phyloP scores from a whole-genome alignment of 2,888 invertebrate genomes.

The Muscina levida region DNA sequence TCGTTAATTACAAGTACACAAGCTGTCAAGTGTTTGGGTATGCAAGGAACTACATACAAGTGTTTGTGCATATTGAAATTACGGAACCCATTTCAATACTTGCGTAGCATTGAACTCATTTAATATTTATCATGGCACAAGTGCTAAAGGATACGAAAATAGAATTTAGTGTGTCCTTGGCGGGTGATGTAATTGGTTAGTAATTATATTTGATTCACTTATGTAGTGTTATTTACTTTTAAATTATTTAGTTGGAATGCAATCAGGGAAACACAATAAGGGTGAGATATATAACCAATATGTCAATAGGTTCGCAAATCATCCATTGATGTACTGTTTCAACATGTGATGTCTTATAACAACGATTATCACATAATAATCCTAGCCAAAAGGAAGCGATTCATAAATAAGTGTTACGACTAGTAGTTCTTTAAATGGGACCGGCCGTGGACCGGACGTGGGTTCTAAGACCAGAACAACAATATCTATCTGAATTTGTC shows the following conservation, averaged over 20 bases:
- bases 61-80: too few species aligned
- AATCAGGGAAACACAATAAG: not conserved
- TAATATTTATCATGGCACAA: not conserved
- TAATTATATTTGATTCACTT: not conserved
- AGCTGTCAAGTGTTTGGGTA: not conserved
- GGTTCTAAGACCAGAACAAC: too few species aligned
- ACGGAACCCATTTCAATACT: too few species aligned
- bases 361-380: too few species aligned
- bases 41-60: too few species aligned
- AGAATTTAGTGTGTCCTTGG: not conserved
- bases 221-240: not conserved
- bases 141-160: not conserved
- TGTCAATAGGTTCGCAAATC: not conserved
- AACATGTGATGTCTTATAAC: too few species aligned
- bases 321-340: not conserved
- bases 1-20: constrained; percentile 9
- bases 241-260: not conserved
- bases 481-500: too few species aligned
- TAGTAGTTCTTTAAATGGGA: too few species aligned
- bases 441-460: too few species aligned
- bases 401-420: too few species aligned
- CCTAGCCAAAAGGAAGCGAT: too few species aligned
- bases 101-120: constrained; percentile 1
- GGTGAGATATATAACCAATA: not conserved
- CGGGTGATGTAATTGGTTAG: not conserved